phyloP scores from a whole-genome alignment of 35 echinoderm and acorn worm genomes.

The Chiridota heheva region DNA sequence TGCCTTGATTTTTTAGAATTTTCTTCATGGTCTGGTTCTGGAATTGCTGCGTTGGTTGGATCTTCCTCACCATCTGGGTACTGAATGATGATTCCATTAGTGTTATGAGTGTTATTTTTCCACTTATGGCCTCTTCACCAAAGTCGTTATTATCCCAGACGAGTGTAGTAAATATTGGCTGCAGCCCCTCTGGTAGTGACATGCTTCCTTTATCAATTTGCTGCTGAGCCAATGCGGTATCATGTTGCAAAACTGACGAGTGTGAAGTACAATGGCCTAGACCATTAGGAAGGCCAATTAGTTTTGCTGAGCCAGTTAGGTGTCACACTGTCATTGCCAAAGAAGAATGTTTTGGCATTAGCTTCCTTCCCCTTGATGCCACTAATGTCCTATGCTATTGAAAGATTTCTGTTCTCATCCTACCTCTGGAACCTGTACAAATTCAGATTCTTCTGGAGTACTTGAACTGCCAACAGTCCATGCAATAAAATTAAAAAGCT shows the following conservation, averaged over 20 bases:
- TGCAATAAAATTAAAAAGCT: conserved; percentile 66
- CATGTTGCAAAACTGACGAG: conserved; percentile 24
- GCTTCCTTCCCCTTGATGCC: conserved; percentile 9
- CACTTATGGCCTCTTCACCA: conserved; percentile 59
- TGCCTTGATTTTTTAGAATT: neutral
- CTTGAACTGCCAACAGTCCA: conserved; percentile 30
- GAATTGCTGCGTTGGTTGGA: neutral
- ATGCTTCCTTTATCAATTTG: conserved; percentile 17
- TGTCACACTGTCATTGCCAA: conserved; percentile 65
- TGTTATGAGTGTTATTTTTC: conserved; percentile 59
- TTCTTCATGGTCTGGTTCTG: neutral
- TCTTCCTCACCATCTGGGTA: neutral
- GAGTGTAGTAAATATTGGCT: conserved; percentile 40
- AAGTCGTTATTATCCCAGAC: conserved; percentile 78
- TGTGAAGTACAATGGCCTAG: conserved; percentile 43
- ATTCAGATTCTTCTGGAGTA: neutral
- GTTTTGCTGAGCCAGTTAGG: conserved; percentile 35
- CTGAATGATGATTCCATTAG: conserved; percentile 62
- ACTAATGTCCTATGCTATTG: conserved; percentile 51
- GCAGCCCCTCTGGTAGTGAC: conserved; percentile 11
- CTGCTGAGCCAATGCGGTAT: conserved; percentile 38
- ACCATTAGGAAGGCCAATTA: conserved; percentile 60
- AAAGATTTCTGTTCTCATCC: neutral
- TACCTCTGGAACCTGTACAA: conserved; percentile 12
- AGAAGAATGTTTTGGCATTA: conserved; percentile 61